A percentile compares a stretch with the other conserved stretches of the same genome.
phyloP scores from a whole-genome alignment of 1,140 invertebrate genomes.

The Brachionus rotundiformis region DNA sequence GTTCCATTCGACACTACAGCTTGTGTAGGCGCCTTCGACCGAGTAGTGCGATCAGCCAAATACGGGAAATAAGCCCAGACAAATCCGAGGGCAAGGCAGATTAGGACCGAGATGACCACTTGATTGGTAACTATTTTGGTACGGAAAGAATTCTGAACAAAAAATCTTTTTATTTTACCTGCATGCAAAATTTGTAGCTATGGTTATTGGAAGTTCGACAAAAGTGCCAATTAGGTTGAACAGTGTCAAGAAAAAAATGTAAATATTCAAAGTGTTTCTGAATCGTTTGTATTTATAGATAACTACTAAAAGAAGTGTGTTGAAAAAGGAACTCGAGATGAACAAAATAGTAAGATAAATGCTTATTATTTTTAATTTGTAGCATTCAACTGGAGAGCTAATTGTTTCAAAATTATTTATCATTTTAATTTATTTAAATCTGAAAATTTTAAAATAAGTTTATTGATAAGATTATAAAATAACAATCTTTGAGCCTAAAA shows the following conservation, averaged over 20 bases:
- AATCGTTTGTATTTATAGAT: slow-evolving; percentile 1
- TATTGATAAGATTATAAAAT: too few relatives aligned
- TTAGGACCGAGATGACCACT: neutral
- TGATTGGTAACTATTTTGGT: too few relatives aligned
- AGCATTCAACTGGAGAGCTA: slow-evolving; percentile 40
- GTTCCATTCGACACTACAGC: slow-evolving; percentile 49
- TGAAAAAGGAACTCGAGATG: neutral
- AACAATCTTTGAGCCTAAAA: too few relatives aligned
- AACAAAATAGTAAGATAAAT: neutral
- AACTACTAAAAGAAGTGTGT: neutral
- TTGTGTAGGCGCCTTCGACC: slow-evolving; percentile 40
- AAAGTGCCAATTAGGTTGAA: slow-evolving; percentile 19
- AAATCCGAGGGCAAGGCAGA: neutral
- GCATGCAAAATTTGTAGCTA: slow-evolving; percentile 28
- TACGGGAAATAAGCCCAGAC: slow-evolving; percentile 34
- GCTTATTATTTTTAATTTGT: neutral
- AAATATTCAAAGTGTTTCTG: neutral
- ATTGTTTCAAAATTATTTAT: too few relatives aligned
- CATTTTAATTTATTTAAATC: too few relatives aligned
- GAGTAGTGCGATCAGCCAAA: slow-evolving; percentile 44
- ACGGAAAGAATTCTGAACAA: too few relatives aligned
- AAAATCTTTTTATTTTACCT: neutral
- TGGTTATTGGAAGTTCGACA: slow-evolving; percentile 22
- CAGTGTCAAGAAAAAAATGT: neutral
- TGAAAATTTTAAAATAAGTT: too few relatives aligned